A percentile compares a stretch with the other conserved stretches of the same genome.
Evolutionary conservation across 1,140 invertebrate genomes (phyloP).

Genomic region (Danaus plexippus): DNA sequence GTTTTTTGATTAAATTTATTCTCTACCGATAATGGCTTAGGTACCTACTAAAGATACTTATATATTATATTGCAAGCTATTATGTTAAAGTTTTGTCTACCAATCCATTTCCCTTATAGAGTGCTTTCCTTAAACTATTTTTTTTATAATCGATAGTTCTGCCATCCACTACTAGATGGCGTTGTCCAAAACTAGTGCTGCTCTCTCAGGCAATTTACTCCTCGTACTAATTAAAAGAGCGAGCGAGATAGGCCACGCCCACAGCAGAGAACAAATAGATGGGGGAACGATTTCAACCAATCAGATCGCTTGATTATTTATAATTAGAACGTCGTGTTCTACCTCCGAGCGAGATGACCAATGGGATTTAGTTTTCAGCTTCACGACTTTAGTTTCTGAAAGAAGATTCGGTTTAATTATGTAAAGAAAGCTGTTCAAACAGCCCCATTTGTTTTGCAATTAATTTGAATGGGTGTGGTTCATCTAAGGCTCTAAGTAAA

Average conservation of each 20-base stretch:
- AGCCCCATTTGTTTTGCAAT: background rate
- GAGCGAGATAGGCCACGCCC: constrained; percentile 62
- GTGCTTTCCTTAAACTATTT: constrained; percentile 65
- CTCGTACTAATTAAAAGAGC: constrained; percentile 72
- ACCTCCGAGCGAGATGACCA: constrained; percentile 63
- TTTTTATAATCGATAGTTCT: constrained; percentile 52
- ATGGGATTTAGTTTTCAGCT: constrained; percentile 60
- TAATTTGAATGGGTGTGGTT: no score
- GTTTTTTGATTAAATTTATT: no score
- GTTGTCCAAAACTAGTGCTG: constrained; percentile 52
- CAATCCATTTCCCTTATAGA: constrained; percentile 60
- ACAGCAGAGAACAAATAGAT: constrained; percentile 64
- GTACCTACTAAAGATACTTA: no score
- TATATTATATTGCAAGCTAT: no score
- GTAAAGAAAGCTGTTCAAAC: constrained; percentile 15
- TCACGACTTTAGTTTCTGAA: constrained; percentile 23
- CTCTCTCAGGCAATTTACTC: constrained; percentile 69
- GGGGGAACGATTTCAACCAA: constrained; percentile 53
- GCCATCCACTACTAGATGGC: constrained; percentile 68
- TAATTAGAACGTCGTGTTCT: constrained; percentile 66
- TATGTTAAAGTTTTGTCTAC: constrained; percentile 44
- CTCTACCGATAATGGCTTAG: no score
- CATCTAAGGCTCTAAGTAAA: no score
- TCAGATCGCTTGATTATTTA: constrained; percentile 65
- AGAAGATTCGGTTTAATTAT: constrained; percentile 32